Percentiles rank a stretch among this genome's conserved stretches.
These are phyloP conservation scores for Tetragonula carbonaria DNA, from an alignment of 2,888 invertebrate genomes.

Conservation along the genomic window DNA sequence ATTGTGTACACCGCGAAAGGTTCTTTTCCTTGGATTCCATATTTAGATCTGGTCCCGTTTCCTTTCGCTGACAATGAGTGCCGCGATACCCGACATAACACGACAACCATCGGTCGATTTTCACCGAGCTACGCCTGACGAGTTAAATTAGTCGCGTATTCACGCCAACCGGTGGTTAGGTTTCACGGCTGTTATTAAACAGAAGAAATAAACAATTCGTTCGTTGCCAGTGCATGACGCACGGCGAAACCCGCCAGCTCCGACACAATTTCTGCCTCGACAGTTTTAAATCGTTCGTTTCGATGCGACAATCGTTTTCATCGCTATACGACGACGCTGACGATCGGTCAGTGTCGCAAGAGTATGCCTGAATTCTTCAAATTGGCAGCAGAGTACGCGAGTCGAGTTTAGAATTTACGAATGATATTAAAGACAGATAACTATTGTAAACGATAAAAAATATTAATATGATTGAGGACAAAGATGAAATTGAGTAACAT, in stretches of 20 bases:
- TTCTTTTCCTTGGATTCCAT: slow-evolving; percentile 1
- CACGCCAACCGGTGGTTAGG: not conserved
- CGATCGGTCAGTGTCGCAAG: too few species aligned
- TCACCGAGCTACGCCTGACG: slow-evolving; percentile 15
- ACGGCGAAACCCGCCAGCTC: slow-evolving; percentile 32
- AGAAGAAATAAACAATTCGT: slow-evolving; percentile 37
- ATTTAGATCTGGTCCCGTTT: slow-evolving; percentile 13
- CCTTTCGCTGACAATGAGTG: slow-evolving; percentile 32
- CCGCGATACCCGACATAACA: not conserved
- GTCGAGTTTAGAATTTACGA: too few species aligned
- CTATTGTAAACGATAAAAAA: too few species aligned
- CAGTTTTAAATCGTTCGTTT: too few species aligned
- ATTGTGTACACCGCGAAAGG: slow-evolving; percentile 14
- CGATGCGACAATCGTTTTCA: too few species aligned
- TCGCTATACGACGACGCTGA: too few species aligned
- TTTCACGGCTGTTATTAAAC: slow-evolving; percentile 17
- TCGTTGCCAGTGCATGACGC: slow-evolving; percentile 32
- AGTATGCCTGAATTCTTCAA: too few species aligned
- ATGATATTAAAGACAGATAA: too few species aligned
- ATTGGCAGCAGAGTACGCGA: too few species aligned
- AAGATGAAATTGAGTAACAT: too few species aligned
- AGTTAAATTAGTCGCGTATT: slow-evolving; percentile 14
- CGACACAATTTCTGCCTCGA: not conserved
- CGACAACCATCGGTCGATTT: not conserved
- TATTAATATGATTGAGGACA: too few species aligned